Conservation (phyloP, 2,888 invertebrate species). For the Melanotus villosus region DNA sequence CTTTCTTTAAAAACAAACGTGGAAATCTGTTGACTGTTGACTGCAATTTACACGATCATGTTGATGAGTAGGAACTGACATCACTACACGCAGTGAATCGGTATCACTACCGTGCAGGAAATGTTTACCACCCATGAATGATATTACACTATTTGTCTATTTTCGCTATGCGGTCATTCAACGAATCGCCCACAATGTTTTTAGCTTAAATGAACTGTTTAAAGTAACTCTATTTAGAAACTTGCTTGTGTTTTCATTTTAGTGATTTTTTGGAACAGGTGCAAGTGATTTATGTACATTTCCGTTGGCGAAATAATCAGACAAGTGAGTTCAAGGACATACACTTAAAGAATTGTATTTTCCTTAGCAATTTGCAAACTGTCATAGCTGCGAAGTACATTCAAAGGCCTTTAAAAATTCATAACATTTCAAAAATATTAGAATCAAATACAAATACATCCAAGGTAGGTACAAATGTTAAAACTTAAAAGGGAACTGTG, state of each 20-base stretch:
- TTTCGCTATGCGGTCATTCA: constrained; percentile 17
- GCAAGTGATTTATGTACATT: no score
- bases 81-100: neutral
- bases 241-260: neutral
- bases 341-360: no score
- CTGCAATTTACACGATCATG: constrained; percentile 1
- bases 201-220: neutral
- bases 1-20: constrained; percentile 9
- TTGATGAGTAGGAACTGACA: neutral
- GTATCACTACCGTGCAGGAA: constrained; percentile 3
- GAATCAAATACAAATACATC: no score
- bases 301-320: no score
- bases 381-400: no score
- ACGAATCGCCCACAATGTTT: constrained; percentile 23
- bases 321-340: no score
- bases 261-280: no score
- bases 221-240: constrained; percentile 3
- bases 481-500: no score
- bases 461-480: no score
- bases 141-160: neutral
- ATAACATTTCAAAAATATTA: no score
- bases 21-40: constrained; percentile 1
- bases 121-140: neutral
- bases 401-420: no score
- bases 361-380: no score